These are phyloP conservation scores for Atta cephalotes DNA, from an alignment of 1,140 invertebrate species.

Conservation along the genomic window DNA sequence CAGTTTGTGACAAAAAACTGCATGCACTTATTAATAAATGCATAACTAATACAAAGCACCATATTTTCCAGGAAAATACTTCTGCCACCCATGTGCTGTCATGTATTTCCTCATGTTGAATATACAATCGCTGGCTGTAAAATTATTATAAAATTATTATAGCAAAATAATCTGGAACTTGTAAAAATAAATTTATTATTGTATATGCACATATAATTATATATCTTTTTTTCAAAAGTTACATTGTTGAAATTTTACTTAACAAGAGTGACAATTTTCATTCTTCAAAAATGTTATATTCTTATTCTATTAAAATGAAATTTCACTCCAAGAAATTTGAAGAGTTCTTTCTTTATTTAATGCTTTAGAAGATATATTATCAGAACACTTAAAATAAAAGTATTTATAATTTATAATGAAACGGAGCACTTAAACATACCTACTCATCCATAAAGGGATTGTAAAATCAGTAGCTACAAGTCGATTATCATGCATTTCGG, in stretches of 20 bases:
- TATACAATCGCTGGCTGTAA: constrained; percentile 17
- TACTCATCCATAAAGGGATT: constrained; percentile 48
- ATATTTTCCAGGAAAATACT: constrained; percentile 25
- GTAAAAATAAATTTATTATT: neutral
- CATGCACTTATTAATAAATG: neutral
- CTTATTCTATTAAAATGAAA: too few species aligned
- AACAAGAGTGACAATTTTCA: too few species aligned
- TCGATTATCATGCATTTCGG: neutral
- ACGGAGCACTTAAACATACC: constrained; percentile 65
- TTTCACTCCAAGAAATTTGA: too few species aligned
- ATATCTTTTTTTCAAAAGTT: neutral
- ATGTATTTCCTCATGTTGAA: neutral
- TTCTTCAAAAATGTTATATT: too few species aligned
- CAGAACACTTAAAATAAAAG: too few species aligned
- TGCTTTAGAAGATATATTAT: neutral
- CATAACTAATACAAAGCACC: constrained; percentile 11
- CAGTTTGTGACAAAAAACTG: constrained; percentile 18
- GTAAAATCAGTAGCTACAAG: neutral
- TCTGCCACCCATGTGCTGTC: constrained; percentile 21
- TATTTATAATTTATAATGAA: constrained; percentile 18
- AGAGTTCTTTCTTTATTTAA: neutral
- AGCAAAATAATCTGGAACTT: neutral
- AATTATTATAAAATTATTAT: constrained; percentile 7
- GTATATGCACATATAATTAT: neutral
- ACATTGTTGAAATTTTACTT: too few species aligned